These are phyloP conservation scores for Clistopyga incitator DNA, from an alignment of 2,888 invertebrate genomes.

Conservation along the genomic window DNA sequence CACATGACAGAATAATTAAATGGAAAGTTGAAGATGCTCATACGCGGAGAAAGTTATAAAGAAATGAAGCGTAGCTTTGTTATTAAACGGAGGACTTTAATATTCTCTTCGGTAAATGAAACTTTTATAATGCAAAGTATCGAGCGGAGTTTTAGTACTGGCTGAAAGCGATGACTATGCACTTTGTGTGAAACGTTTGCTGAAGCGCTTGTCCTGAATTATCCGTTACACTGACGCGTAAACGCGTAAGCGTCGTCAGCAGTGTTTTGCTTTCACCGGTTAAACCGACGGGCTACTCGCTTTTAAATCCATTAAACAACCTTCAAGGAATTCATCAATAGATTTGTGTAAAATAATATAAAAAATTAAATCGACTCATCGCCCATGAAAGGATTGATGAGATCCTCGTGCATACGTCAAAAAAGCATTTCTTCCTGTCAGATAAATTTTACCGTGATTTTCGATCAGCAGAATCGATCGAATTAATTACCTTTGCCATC, in stretches of 20 bases:
- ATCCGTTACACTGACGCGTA: slow-evolving; percentile 8
- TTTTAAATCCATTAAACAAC: no score
- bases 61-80: neutral
- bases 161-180: slow-evolving; percentile 29
- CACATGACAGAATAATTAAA: neutral
- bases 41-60: neutral
- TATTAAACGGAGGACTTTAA: neutral
- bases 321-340: no score
- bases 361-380: no score
- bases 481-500: slow-evolving; percentile 22
- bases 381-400: neutral
- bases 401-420: neutral
- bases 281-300: no score
- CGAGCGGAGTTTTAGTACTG: neutral
- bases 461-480: slow-evolving; percentile 17
- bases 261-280: slow-evolving; percentile 47
- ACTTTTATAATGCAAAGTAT: slow-evolving; percentile 13
- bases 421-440: neutral
- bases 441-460: neutral
- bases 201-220: slow-evolving; percentile 18
- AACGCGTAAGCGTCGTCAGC: neutral
- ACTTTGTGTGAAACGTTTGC: slow-evolving; percentile 5
- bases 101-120: neutral
- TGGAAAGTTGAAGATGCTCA: neutral
- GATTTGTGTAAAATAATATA: no score